Evolutionary conservation across 53 echinoderm and acorn worm genomes (phyloP), one percentile per base, ranked within the genome.

Genomic region (Apostichopus leukothele): DNA sequence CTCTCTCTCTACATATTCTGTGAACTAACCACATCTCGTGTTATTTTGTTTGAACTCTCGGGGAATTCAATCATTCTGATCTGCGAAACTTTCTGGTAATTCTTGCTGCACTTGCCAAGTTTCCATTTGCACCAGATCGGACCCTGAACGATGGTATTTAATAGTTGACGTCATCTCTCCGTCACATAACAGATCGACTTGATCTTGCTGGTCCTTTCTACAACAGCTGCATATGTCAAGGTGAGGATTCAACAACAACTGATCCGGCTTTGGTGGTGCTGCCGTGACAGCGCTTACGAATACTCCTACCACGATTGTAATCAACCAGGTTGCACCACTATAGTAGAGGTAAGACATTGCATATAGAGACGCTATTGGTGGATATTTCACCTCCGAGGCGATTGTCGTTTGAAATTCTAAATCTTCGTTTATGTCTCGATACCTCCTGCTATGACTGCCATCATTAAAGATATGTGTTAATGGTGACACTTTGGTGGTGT

Each of bases 311-410:
- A 87, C 51, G 6, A 87, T 51, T 1, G 88, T 87, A 0, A 87
- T 10, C 19, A 87, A 16, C 88, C 88, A 87, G 12, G 74, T 87
- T 9, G 55, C 68, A 5, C 74, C 74, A 87, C 88, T 87, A 71
- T 87, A 87, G 54, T 87, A 87, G 10, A 87, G 60, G 26, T 87
- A 87, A n/a, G 88, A 87, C 74, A 87, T 75, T 13, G 88, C 53
- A 21, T 75, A 87, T 1, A 87, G 22, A 5, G 75, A 75, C 9
- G 74, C 88, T 16, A 87, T 75, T 3, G 51, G 54, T 20, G 88
- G 75, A 22, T 87, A 87, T 9, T 53, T 50, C 4, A 19, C 53
- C 7, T 74, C 53, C 6, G 74, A 20, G 1, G 67, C 25, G 13
- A 2, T 18, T 67, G 25, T 50, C 10, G 85, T 11, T 13, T 9